Conservation (phyloP, 1,140 invertebrate genomes). For the Myzus persicae region DNA sequence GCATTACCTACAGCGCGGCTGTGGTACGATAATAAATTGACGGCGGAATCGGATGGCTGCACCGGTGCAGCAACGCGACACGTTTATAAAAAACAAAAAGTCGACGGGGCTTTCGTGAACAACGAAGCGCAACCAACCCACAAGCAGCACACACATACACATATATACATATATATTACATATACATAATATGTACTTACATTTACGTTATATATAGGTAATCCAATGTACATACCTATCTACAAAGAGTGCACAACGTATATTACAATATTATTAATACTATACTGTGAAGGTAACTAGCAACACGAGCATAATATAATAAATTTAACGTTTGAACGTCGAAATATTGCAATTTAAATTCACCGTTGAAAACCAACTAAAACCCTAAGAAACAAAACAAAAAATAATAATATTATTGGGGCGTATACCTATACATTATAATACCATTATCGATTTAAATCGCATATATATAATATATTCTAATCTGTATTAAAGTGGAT, state of each 20-base stretch:
- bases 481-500: slow-evolving; percentile 3
- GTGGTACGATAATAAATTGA: not conserved
- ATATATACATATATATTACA: too few species aligned
- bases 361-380: too few species aligned
- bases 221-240: not conserved
- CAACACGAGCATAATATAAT: not conserved
- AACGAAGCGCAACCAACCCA: not conserved
- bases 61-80: not conserved
- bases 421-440: not conserved
- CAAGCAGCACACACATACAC: not conserved
- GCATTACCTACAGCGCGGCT: not conserved
- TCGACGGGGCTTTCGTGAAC: not conserved
- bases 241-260: not conserved
- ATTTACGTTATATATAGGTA: not conserved
- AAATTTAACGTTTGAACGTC: not conserved
- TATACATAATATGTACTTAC: not conserved
- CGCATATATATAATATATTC: not conserved
- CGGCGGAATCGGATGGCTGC: not conserved
- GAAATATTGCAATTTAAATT: slow-evolving; percentile 20
- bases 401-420: not conserved
- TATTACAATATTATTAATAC: not conserved
- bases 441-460: not conserved
- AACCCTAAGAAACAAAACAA: not conserved
- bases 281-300: not conserved
- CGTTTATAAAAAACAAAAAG: slow-evolving; percentile 4